Base-by-base conservation (phyloP, 2,113 vertebrate genomes). In the Periophthalmodon schlosseri region DNA sequence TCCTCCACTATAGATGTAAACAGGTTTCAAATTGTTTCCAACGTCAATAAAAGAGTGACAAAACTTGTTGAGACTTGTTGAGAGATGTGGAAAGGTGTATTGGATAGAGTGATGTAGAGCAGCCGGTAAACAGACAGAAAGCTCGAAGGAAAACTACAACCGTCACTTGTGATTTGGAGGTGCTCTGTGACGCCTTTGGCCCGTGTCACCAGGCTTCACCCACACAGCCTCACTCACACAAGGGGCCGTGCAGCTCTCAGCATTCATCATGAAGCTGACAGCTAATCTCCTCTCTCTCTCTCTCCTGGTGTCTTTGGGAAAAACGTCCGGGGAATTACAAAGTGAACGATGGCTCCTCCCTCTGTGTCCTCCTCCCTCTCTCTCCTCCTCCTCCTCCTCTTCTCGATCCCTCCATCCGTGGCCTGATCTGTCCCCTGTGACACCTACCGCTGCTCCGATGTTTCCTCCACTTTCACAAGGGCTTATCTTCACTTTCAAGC, bases 241-340 rank as follows among this genome's bases (percentile, higher is more conserved):
- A 63, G 2, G 76, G 67, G 24, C 60, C 2, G 60, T 24, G 60
- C 28, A 83, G 75, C 77, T 86, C 88, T 91, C 86, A 76, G 84
- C 90, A 93, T 93, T 92, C 91, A 92, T 93, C 92, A 93, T 87
- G 72, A 73, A 79, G 86, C 78, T 92, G 90, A 93, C 92, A 93
- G 87, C 88, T 89, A 90, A 91, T 92, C 69, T 63, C 72, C 54
- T 34, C 73, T 68, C 39, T 72, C 69, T 14, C 73, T 49, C 39
- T 72, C 74, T 77, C 50, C 73, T 80, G 63, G 70, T 85, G 76
- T 86, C 86, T 56, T 63, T 63, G 60, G 60, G 34, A 34, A 63
- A 54, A 63, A 34, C 60, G 60, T 34, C 28, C 15, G 75, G 68
- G n/a, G 81, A 65, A 74, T 81, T 80, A 71, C 72, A 65, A 65